Percentiles rank a stretch among this genome's conserved stretches.
phyloP scores from a whole-genome alignment of 2,797 vertebrate genomes.

The Enteromius anoplus region DNA sequence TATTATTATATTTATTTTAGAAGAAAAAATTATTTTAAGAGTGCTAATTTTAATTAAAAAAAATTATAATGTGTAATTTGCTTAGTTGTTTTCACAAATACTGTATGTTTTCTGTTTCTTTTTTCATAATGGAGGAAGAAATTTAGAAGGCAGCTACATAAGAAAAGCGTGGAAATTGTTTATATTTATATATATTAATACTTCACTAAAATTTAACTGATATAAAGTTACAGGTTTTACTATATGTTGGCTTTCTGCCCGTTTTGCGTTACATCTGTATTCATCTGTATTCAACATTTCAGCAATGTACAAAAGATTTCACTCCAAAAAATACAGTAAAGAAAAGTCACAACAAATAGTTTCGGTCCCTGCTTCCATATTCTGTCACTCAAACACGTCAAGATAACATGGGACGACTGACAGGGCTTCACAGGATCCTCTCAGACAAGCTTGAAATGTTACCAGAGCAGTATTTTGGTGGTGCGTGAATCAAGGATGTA shows the following conservation, averaged over 20 bases:
- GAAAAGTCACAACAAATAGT: neutral
- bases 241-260: neutral
- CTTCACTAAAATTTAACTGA: neutral
- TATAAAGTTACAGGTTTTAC: neutral
- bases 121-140: neutral
- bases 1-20: neutral
- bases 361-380: neutral
- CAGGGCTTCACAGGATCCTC: neutral
- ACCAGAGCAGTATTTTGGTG: neutral
- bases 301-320: neutral
- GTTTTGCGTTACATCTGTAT: neutral
- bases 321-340: neutral
- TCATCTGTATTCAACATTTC: neutral
- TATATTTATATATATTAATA: neutral
- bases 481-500: neutral
- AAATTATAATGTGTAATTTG: too few relatives aligned
- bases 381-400: neutral
- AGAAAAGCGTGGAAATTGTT: neutral
- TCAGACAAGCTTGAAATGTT: neutral
- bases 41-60: too few relatives aligned
- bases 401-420: neutral
- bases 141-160: neutral
- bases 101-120: neutral
- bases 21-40: too few relatives aligned
- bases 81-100: neutral